A percentile compares a stretch with the other conserved stretches of the same genome.
Conservation (phyloP, 1,140 invertebrate species). For the Octopus sinensis region DNA sequence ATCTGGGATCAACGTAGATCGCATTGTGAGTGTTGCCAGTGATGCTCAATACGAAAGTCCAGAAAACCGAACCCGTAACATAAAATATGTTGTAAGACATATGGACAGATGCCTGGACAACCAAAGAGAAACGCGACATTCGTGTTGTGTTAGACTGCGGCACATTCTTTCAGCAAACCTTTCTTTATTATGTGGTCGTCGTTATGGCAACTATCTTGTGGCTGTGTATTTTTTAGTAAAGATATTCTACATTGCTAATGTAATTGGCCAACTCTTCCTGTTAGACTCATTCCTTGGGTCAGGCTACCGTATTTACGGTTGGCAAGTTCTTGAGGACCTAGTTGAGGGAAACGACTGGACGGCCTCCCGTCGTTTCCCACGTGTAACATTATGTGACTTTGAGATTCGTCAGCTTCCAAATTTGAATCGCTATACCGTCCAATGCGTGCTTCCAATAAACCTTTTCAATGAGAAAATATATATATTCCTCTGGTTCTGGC, state of each 20-base stretch:
- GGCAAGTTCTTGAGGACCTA: constrained; percentile 60
- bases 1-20: constrained; percentile 58
- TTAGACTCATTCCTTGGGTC: constrained; percentile 60
- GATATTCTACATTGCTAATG: constrained; percentile 60
- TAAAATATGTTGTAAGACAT: constrained; percentile 55
- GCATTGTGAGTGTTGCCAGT: constrained; percentile 46
- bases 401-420: constrained; percentile 59
- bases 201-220: constrained; percentile 61
- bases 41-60: constrained; percentile 51
- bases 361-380: constrained; percentile 57
- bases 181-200: constrained; percentile 53
- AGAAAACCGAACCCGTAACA: constrained; percentile 50
- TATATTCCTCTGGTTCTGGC: constrained; percentile 64
- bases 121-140: constrained; percentile 49
- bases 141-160: constrained; percentile 49
- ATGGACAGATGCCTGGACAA: constrained; percentile 55
- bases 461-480: constrained; percentile 64
- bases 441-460: constrained; percentile 63
- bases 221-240: constrained; percentile 61
- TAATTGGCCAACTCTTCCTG: constrained; percentile 61
- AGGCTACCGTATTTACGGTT: constrained; percentile 60
- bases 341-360: constrained; percentile 58
- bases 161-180: constrained; percentile 52
- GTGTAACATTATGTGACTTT: constrained; percentile 63
- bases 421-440: constrained; percentile 60